A percentile compares a stretch with the other conserved stretches of the same genome.
Evolutionary conservation across 2,888 invertebrate species (phyloP).

Genomic region (Sinhomidia bicolor): DNA sequence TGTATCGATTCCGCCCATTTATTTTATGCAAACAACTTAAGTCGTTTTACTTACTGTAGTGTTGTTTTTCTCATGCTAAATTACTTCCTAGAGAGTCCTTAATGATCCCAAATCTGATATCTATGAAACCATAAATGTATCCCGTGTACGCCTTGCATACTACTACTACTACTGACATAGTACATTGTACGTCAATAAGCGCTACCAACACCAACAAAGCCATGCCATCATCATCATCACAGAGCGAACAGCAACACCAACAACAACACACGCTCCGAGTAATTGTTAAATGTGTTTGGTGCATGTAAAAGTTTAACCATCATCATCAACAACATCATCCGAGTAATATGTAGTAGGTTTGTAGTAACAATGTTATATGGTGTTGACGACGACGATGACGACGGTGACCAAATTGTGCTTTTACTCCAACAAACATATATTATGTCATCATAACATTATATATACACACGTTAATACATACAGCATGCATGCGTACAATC

Average conservation of each 20-base stretch:
- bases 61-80: constrained; percentile 69
- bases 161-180: too few relatives aligned
- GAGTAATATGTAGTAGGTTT: too few relatives aligned
- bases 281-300: neutral
- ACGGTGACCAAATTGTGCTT: constrained; percentile 18
- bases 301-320: neutral
- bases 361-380: constrained; percentile 7
- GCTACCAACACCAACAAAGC: constrained; percentile 13
- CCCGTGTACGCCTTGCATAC: neutral
- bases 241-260: neutral
- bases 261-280: neutral
- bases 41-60: constrained; percentile 69
- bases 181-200: neutral
- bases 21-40: constrained; percentile 72
- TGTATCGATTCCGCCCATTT: constrained; percentile 73
- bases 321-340: neutral
- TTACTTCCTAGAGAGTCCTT: constrained; percentile 71
- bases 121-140: constrained; percentile 62
- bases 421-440: constrained; percentile 21
- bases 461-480: neutral
- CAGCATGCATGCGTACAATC: constrained; percentile 6
- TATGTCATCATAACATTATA: constrained; percentile 9
- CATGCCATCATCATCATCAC: constrained; percentile 1
- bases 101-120: constrained; percentile 67
- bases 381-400: too few relatives aligned